Evolutionary conservation across 2,113 vertebrate genomes (phyloP).

Genomic region (Steatornis caripensis): DNA sequence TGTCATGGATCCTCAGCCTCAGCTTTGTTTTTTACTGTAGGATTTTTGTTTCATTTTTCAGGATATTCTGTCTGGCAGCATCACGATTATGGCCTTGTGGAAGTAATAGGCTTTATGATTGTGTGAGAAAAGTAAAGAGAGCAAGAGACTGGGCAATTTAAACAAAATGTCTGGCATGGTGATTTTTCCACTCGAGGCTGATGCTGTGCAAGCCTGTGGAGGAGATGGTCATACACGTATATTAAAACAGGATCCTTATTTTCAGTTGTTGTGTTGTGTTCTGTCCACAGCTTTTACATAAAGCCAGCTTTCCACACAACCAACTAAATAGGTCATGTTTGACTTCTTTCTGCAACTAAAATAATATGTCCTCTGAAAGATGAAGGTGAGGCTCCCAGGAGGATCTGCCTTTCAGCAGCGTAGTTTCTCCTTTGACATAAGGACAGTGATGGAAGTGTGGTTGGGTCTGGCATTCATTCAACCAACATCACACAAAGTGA

Average conservation of each 20-base stretch:
- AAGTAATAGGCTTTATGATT: constrained; percentile 11
- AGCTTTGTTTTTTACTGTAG: constrained; percentile 2
- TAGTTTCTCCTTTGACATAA: background rate
- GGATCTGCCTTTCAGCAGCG: background rate
- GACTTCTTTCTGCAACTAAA: background rate
- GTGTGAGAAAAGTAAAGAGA: background rate
- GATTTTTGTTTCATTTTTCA: background rate
- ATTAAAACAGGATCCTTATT: background rate
- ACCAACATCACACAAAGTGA: background rate
- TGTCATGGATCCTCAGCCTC: background rate
- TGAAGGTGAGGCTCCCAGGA: background rate
- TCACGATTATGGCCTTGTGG: background rate
- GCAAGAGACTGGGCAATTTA: constrained; percentile 1
- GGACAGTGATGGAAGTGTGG: background rate
- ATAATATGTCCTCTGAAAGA: background rate
- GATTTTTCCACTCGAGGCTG: constrained; percentile 3
- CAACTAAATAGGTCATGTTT: background rate
- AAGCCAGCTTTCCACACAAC: background rate
- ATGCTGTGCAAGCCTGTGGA: background rate
- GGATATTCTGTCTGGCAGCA: background rate
- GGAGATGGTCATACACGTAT: background rate
- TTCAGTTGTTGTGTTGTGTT: background rate
- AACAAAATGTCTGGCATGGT: background rate
- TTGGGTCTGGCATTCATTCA: background rate
- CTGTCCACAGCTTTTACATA: background rate